Percentiles rank a stretch among this genome's conserved stretches.
These are phyloP conservation scores for Paguma larvata DNA, from an alignment of 2,797 vertebrate species.

Conservation along the genomic window DNA sequence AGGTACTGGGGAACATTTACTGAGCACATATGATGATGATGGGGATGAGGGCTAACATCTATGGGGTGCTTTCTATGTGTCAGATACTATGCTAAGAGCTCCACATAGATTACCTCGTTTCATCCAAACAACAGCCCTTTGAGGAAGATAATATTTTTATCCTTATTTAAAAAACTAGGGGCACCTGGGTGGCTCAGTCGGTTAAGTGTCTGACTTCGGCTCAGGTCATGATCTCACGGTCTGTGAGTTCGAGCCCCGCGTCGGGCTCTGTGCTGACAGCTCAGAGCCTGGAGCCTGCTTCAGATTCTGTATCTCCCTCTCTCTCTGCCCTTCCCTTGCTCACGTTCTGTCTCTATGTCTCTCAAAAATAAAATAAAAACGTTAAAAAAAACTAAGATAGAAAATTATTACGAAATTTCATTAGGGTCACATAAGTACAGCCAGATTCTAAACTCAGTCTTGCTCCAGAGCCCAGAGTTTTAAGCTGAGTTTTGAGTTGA, in stretches of 20 bases:
- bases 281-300: no score
- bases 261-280: no score
- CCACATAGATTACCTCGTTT: neutral
- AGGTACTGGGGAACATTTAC: neutral
- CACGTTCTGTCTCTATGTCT: no score
- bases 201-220: no score
- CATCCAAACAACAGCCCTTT: neutral
- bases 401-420: neutral
- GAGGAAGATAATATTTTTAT: neutral
- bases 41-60: neutral
- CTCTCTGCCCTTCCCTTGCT: no score
- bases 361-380: no score
- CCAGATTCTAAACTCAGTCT: neutral
- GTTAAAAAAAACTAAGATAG: conserved; percentile 56
- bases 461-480: neutral
- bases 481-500: neutral
- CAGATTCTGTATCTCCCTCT: no score
- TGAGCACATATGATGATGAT: neutral
- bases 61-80: neutral
- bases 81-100: neutral
- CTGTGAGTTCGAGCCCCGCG: no score
- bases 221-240: no score
- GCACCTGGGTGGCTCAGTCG: no score
- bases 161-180: conserved; percentile 44
- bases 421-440: neutral